Evolutionary conservation across 2,888 invertebrate species (phyloP).

Genomic region (Taphrorychus bicolor): DNA sequence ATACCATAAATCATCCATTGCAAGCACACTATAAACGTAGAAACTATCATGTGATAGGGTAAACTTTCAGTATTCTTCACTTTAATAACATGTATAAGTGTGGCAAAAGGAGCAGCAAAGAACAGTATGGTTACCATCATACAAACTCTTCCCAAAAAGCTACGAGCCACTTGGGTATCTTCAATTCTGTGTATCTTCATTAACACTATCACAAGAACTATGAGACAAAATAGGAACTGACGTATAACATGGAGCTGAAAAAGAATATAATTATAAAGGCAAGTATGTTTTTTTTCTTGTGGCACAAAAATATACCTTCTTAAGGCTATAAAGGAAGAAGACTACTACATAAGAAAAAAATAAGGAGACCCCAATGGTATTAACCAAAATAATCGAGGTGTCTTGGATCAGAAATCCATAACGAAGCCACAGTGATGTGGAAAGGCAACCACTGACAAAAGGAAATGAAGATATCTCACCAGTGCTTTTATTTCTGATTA

Average conservation of each 20-base stretch:
- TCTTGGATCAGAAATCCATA: slow-evolving; percentile 81
- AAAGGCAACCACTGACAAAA: slow-evolving; percentile 78
- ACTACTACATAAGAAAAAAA: slow-evolving; percentile 74
- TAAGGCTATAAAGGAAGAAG: slow-evolving; percentile 76
- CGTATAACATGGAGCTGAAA: slow-evolving; percentile 65
- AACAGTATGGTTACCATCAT: slow-evolving; percentile 79
- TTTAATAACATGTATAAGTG: slow-evolving; percentile 80
- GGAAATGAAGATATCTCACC: slow-evolving; percentile 79
- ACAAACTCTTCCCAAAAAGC: slow-evolving; percentile 72
- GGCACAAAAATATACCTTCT: slow-evolving; percentile 63
- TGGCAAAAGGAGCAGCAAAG: slow-evolving; percentile 82
- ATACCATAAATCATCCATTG: slow-evolving; percentile 88
- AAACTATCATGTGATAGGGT: slow-evolving; percentile 85
- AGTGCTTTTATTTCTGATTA: slow-evolving; percentile 75
- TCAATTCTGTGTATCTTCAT: slow-evolving; percentile 67
- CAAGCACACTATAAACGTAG: slow-evolving; percentile 80
- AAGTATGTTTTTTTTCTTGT: neutral
- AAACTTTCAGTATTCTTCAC: slow-evolving; percentile 83
- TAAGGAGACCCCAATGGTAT: slow-evolving; percentile 74
- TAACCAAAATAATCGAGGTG: slow-evolving; percentile 75
- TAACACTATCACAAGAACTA: slow-evolving; percentile 64
- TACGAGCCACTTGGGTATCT: slow-evolving; percentile 63
- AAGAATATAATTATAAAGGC: neutral
- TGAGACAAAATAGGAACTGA: slow-evolving; percentile 66
- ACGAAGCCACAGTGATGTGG: slow-evolving; percentile 80